Percentiles rank a stretch among this genome's conserved stretches.
Evolutionary conservation across 2,797 vertebrate genomes (phyloP).

Genomic region (Channallabes apus): DNA sequence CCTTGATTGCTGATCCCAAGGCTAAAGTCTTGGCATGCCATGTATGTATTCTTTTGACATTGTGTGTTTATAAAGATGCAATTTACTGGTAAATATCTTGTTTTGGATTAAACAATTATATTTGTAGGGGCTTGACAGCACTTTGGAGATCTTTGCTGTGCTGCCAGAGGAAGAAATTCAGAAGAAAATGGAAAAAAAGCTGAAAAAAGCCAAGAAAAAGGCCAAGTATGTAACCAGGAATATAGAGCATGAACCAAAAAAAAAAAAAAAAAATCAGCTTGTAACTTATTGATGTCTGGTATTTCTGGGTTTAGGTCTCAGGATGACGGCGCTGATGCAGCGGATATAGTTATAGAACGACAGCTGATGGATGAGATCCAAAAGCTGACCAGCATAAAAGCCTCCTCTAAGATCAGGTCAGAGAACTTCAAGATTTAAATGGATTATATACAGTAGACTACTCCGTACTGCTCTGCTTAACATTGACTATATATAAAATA

Average conservation of each 20-base stretch:
- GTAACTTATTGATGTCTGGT: not conserved
- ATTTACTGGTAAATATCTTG: not conserved
- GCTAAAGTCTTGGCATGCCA: slow-evolving; percentile 87
- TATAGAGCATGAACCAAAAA: not conserved
- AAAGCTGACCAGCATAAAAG: slow-evolving; percentile 81
- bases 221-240: slow-evolving; percentile 74
- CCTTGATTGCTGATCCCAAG: slow-evolving; percentile 77
- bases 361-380: slow-evolving; percentile 83
- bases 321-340: slow-evolving; percentile 59
- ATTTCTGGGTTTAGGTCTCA: slow-evolving; percentile 69
- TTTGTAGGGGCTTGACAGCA: slow-evolving; percentile 80
- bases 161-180: slow-evolving; percentile 82
- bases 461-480: too few relatives aligned
- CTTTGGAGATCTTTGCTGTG: slow-evolving; percentile 87
- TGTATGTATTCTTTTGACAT: slow-evolving; percentile 74
- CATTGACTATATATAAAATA: not conserved
- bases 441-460: too few relatives aligned
- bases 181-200: slow-evolving; percentile 85
- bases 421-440: slow-evolving; percentile 38
- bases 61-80: not conserved
- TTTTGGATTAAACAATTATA: not conserved
- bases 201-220: slow-evolving; percentile 89
- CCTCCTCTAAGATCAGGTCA: slow-evolving; percentile 94
- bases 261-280: not conserved
- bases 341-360: slow-evolving; percentile 66